phyloP scores from a whole-genome alignment of 2,797 vertebrate species.

The Acipenser ruthenus region DNA sequence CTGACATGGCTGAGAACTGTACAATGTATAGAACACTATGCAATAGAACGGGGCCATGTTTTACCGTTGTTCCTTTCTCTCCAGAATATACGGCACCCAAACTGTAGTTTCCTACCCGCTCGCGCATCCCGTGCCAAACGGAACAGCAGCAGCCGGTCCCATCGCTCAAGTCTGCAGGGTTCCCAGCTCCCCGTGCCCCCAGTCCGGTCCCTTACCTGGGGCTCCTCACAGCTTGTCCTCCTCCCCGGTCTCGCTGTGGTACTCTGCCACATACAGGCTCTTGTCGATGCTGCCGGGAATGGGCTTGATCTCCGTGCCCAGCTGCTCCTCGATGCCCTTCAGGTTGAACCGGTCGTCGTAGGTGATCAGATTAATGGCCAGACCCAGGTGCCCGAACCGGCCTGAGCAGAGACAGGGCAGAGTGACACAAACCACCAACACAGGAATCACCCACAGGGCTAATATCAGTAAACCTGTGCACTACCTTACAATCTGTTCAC shows the following conservation, averaged over 20 bases:
- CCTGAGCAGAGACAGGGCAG: conserved; percentile 48
- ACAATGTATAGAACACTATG: too few species aligned
- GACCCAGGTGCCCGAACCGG: conserved; percentile 93
- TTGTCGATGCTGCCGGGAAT: conserved; percentile 98
- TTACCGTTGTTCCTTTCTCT: too few species aligned
- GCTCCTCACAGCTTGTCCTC: conserved; percentile 80
- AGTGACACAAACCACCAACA: background rate
- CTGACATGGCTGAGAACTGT: too few species aligned
- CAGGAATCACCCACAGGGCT: too few species aligned
- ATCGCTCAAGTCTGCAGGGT: background rate
- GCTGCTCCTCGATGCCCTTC: conserved; percentile 97
- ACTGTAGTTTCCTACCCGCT: too few species aligned
- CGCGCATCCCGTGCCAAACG: too few species aligned
- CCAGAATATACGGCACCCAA: too few species aligned
- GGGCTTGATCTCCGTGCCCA: conserved; percentile 97
- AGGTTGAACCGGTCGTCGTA: conserved; percentile 99
- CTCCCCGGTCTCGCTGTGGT: conserved; percentile 93
- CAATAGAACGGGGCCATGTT: too few species aligned
- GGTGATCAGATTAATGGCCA: conserved; percentile 98
- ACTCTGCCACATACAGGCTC: conserved; percentile 97
- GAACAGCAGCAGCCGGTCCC: background rate
- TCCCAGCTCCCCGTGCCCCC: conserved; percentile 28
- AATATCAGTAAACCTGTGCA: too few species aligned
- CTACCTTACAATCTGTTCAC: too few species aligned
- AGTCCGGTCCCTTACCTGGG: too few species aligned